Conservation (phyloP, 2,888 invertebrate genomes). For the Hemaris fuciformis region DNA sequence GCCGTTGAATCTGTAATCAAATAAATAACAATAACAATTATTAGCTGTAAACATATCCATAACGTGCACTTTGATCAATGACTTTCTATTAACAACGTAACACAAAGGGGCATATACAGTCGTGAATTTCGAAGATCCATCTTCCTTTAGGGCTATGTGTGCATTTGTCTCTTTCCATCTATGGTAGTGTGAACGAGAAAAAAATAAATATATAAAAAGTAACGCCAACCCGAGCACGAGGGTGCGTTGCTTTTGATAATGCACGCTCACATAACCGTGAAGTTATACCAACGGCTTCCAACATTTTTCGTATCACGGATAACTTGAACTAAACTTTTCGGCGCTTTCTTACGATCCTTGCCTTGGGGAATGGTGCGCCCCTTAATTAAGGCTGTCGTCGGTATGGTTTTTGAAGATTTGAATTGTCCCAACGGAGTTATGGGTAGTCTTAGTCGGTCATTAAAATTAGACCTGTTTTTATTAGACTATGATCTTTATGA, state of each 20-base stretch:
- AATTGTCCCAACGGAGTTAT: background rate
- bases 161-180: background rate
- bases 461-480: background rate
- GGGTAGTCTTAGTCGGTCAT: background rate
- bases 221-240: conserved; percentile 21
- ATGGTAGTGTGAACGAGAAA: background rate
- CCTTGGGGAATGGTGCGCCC: background rate
- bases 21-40: background rate
- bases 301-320: background rate
- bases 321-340: background rate
- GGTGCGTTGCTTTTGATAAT: conserved; percentile 24
- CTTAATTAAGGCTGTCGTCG: background rate
- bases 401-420: background rate
- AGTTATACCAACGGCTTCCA: conserved; percentile 30
- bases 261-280: conserved; percentile 28
- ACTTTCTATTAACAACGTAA: conserved; percentile 8
- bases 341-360: background rate
- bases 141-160: conserved; percentile 1
- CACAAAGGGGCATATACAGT: background rate
- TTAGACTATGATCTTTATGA: too few relatives aligned
- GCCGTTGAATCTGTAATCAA: background rate
- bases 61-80: conserved; percentile 17
- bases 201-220: conserved; percentile 10
- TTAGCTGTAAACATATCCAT: conserved; percentile 6
- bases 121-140: conserved; percentile 3